A percentile compares a stretch with the other conserved stretches of the same genome.
These are phyloP conservation scores for Nemoura dubitans DNA, from an alignment of 2,888 invertebrate genomes.

Conservation along the genomic window DNA sequence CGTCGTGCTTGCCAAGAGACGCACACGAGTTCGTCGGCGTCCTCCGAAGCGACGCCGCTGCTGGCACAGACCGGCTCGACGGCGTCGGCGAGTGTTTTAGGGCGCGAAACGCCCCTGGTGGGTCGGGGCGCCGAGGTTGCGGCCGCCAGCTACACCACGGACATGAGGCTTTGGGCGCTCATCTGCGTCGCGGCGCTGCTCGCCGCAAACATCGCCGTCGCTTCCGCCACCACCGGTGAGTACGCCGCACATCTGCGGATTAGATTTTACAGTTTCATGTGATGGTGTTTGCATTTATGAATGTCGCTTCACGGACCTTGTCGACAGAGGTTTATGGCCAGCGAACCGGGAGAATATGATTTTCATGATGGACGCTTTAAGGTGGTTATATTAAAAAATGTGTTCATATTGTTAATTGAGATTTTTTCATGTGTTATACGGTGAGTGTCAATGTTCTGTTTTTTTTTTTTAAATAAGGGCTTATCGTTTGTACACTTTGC, in stretches of 20 bases:
- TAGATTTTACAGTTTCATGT: neutral
- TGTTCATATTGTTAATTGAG: neutral
- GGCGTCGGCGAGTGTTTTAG: neutral
- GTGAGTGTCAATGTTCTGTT: neutral
- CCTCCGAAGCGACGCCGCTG: constrained; percentile 17
- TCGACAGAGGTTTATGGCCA: neutral
- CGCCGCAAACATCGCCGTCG: constrained; percentile 20
- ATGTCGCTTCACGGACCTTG: neutral
- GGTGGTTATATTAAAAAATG: neutral
- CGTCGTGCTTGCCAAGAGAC: neutral
- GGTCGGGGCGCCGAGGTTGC: neutral
- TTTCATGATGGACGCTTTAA: neutral
- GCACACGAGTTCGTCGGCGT: neutral
- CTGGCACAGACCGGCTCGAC: neutral
- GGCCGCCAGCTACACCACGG: neutral
- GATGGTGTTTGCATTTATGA: neutral
- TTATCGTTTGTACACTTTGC: neutral
- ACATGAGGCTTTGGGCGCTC: constrained; percentile 36
- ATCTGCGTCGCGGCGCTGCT: constrained; percentile 41
- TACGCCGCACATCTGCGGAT: constrained; percentile 18
- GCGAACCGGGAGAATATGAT: neutral
- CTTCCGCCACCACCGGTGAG: constrained; percentile 45
- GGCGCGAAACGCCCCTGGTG: neutral
- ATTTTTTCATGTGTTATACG: neutral
- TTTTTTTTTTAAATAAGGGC: neutral